Evolutionary conservation across 2,888 invertebrate species (phyloP), one percentile per base, ranked within the genome.

Genomic region (Carterocephalus palaemon): DNA sequence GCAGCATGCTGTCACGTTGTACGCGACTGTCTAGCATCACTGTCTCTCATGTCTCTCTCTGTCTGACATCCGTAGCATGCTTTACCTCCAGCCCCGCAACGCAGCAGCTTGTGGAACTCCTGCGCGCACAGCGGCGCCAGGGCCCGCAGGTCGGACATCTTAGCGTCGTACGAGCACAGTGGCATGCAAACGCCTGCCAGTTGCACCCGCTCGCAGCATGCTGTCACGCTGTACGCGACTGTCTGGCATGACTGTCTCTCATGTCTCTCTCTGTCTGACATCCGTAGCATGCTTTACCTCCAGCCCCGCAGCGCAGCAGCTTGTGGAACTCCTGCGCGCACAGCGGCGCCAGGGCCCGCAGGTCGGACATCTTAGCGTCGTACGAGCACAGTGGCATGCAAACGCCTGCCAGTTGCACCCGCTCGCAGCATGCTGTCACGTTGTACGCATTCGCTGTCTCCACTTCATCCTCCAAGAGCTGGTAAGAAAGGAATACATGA

Each of bases 1-100:
- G 69, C 95, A 95, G 67, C 95, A 95, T 3, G 91, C 90, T 0
- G 93, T 93, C 64, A 94, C 92, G 74, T 95, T 95, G 85, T 95
- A 95, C 2, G 86, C 77, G n/a, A n/a, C n/a, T n/a, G n/a, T n/a
- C n/a, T n/a, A n/a, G n/a, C n/a, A n/a, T n/a, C n/a, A n/a, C n/a
- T n/a, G n/a, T n/a, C n/a, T n/a, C n/a, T n/a, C 6, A 6, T 4
- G 19, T 19, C 19, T 6, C 19, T 3, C 19, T 19, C 19, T 6
- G 19, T 19, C 4, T 6, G 19, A 19, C 19, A 4, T 19, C 6
- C 6, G 19, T 19, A 4, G 4, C 19, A 19, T 6, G n/a, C 7
- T 24, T 61, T 46, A 77, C 90, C 90, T 62, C 90, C 90, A 59
- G 89, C 90, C 0, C 90, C 90, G 64, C 90, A 90, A 2, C 92